Evolutionary conservation across 2,113 vertebrate genomes (phyloP).

Genomic region (Piaya cayana): DNA sequence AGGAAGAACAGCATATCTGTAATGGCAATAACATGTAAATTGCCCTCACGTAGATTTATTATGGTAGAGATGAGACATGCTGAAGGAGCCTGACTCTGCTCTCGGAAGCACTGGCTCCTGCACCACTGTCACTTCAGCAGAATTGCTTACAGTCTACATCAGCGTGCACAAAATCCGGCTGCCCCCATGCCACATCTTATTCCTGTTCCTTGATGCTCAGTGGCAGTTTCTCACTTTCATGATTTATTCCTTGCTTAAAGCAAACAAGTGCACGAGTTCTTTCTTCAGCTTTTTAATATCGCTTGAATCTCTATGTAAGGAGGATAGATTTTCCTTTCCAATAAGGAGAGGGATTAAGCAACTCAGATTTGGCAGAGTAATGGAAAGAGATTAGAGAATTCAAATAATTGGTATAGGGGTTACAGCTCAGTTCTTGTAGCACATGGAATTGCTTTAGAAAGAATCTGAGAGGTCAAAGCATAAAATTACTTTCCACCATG

Average conservation of each 20-base stretch:
- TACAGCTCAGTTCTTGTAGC: not conserved
- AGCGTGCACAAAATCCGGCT: not conserved
- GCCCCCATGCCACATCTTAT: not conserved
- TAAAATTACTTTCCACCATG: conserved; percentile 49
- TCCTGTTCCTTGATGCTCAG: not conserved
- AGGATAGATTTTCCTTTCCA: not conserved
- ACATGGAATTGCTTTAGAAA: conserved; percentile 33
- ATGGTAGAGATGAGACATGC: not conserved
- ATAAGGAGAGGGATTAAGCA: conserved; percentile 37
- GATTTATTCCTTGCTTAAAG: not conserved
- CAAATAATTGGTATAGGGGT: not conserved
- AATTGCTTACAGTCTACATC: not conserved
- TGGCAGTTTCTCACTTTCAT: not conserved
- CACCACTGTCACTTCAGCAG: not conserved
- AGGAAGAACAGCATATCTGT: not conserved
- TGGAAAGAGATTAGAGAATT: conserved; percentile 51
- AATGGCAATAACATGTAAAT: not conserved
- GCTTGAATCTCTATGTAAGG: not conserved
- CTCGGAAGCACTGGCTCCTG: fast-evolving
- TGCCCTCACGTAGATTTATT: not conserved
- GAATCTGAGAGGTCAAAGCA: conserved; percentile 50
- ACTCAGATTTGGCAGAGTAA: conserved; percentile 27
- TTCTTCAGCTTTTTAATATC: conserved; percentile 17
- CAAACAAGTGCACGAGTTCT: not conserved
- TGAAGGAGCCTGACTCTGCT: not conserved